Base-by-base conservation (phyloP, 2,797 vertebrate species). In the Salmo trutta region DNA sequence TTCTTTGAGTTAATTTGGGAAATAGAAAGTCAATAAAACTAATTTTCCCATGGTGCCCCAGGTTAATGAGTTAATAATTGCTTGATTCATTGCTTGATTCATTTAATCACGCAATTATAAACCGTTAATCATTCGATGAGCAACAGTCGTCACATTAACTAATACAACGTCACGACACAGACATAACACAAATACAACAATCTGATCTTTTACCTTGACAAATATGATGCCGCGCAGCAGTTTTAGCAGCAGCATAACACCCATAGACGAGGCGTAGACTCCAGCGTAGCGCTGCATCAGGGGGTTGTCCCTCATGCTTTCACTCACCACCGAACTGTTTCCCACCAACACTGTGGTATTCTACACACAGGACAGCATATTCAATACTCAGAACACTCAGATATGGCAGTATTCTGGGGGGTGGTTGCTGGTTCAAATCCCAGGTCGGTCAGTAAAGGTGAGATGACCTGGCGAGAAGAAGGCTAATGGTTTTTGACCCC, bases 261-360 rank as follows among this genome's bases (percentile, higher is more conserved):
- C 95, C 97, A 98, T 98, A 29, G 97, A 98, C 73, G 96, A 93
- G 0, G 96, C 93, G 0, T 98, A 98, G 86, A 98, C 88, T 27
- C 92, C 90, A n/a, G 69, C 69, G 0, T 98, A 98, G 85, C 96
- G 95, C 31, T 91, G 95, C 96, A 97, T 95, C 86, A 91, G 88
- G 75, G 97, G 97, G 69, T 98, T 96, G 86, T 98, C 97, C 77
- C 94, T 95, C 96, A 98, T 97, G 81, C 95, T 97, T 84, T 67
- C 76, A 54, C 96, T 97, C 87, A 96, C 73, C 0, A 89, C 73
- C 0, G 95, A 96, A 76, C 88, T 89, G 88, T 98, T 98, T 69
- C 94, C 94, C 75, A 91, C 77, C 33, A 81, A 84, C 85, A 95
- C 91, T 0, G 95, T 95, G 16, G 92, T 87, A 82, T 98, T 97